Base-by-base conservation (phyloP, 2,888 invertebrate genomes). In the Brassicogethes aeneus region DNA sequence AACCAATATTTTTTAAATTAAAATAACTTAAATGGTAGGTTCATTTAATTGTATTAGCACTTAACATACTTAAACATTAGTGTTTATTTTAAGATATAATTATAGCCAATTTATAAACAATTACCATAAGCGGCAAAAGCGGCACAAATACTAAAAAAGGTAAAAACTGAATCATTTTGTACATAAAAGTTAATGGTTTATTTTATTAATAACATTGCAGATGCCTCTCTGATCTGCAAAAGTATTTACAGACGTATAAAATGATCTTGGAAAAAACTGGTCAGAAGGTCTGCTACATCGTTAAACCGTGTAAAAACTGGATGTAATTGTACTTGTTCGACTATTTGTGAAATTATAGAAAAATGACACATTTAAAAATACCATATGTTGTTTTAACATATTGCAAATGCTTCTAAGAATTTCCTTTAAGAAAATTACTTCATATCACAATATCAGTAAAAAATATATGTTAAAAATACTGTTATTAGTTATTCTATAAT, bases 141-240 rank as follows among this genome's bases (percentile, higher is more conserved):
- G 5, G 23, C 10, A 10, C 10, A 23, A 23, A 23, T 23, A 23
- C 23, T 10, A 23, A 23, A 23, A 23, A 23, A 5, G 23, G 23
- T 7, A 5, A 23, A 7, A 23, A 7, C 23, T 23, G 23, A 23
- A 23, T 23, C 23, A 23, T 23, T 23, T 23, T 23, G 5, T 23
- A 23, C 32, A 32, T 32, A 32, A 32, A 32, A 12, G 32, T 32
- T 32, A 32, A 32, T 32, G 13, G 32, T 32, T 12, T 8, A 32
- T 32, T 32, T 32, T 32, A 32, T 32, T 32, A 10, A 32, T 32
- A 7, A 32, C 32, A 23, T 23, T 23, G 23, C 23, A 10, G 23
- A 23, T 23, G 23, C 10, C 23, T 5, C 5, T 5, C 23, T 10
- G 23, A 23, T 10, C 10, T 23, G 23, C 10, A 23, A 7, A 23